Evolutionary conservation across 2,797 vertebrate species (phyloP), one percentile per base, ranked within the genome.

Genomic region (Selene dorsalis): DNA sequence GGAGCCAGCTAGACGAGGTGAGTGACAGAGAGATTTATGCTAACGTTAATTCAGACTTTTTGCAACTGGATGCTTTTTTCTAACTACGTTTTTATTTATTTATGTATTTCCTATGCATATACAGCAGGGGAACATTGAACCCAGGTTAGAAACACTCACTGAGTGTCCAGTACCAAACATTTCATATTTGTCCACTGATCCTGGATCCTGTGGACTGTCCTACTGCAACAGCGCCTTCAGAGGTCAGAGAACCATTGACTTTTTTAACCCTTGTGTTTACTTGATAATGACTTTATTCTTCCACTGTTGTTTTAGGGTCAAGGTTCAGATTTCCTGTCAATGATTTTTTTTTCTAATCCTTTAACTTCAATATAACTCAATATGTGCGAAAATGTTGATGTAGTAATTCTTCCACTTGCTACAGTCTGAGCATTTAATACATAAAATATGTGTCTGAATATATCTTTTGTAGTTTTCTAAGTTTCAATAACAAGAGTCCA

Each of bases 1-100:
- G 91, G 93, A 90, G 74, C 86, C 80, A 79, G 56, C 56, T 93
- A 0, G 96, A 96, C 4, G 93, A 97, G 92, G 97, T 97, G 56
- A 91, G 80, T 6, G 4, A 56, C 24, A 30, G 2, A 53, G 0
- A 47, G 7, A 63, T 57, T 3, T 1, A 47, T 67, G 13, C 38
- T 58, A 20, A 57, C 28, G 48, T 39, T 0, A 10, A 1, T 30
- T 80, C 3, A 17, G 11, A 1, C 4, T 70, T 66, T 45, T 10
- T 66, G n/a, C 13, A 47, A 20, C 3, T 71, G 41, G 41, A 41
- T 0, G 24, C 57, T 52, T 66, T 41, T 16, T 43, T 65, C 17
- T 48, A 58, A 69, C 20, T 35, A 0, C 24, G 4, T 50, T 0
- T 50, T 70, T 26, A 63, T 8, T 52, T 17, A 5, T 64, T 63